phyloP scores from a whole-genome alignment of 1,140 invertebrate species.

The Drusus annulatus region DNA sequence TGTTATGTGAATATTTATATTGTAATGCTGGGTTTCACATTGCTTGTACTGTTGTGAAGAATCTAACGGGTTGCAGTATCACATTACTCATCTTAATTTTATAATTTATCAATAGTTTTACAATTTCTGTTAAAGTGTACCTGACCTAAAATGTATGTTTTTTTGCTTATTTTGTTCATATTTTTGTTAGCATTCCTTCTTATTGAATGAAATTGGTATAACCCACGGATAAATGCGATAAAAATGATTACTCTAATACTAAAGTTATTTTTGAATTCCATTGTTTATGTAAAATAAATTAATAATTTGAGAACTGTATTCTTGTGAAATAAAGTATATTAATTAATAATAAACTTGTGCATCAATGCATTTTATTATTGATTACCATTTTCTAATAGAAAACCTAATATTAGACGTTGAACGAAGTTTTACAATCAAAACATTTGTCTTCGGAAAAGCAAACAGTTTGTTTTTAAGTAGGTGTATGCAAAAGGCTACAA shows the following conservation, averaged over 20 bases:
- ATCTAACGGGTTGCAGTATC: too few relatives aligned
- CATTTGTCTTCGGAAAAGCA: background rate
- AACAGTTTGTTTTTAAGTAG: background rate
- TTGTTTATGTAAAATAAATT: constrained; percentile 8
- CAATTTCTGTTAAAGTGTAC: background rate
- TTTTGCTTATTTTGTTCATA: background rate
- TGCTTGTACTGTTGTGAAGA: too few relatives aligned
- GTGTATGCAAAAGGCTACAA: too few relatives aligned
- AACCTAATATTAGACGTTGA: background rate
- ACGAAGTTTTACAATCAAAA: background rate
- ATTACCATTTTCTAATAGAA: background rate
- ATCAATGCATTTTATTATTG: constrained; percentile 32
- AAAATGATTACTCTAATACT: background rate
- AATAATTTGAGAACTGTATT: constrained; percentile 27
- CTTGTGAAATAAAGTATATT: constrained; percentile 33
- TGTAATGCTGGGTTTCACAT: too few relatives aligned
- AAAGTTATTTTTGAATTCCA: background rate
- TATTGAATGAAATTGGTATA: background rate
- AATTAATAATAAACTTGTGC: constrained; percentile 36
- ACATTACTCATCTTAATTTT: too few relatives aligned
- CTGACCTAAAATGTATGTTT: background rate
- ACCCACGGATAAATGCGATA: background rate
- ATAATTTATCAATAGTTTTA: too few relatives aligned
- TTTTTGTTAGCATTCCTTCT: background rate
- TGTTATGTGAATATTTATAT: too few relatives aligned